Evolutionary conservation across 1,140 invertebrate genomes (phyloP), one percentile per base, ranked within the genome.

Genomic region (Eulimnadia texana): DNA sequence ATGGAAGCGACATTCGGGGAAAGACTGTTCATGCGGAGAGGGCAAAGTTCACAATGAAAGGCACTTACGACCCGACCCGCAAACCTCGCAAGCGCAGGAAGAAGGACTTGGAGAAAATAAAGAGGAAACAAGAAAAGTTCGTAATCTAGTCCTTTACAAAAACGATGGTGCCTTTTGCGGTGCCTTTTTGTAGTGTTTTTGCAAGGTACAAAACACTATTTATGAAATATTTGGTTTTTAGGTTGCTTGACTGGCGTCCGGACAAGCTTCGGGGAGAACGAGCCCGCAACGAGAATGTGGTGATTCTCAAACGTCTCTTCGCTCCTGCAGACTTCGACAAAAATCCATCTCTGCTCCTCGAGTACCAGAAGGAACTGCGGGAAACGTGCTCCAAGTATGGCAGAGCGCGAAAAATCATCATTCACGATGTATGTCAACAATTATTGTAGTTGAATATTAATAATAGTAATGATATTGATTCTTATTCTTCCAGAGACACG

Each of bases 221-320:
- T n/a, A n/a, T n/a, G n/a, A n/a, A n/a, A n/a, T 50, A 49, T 24
- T 13, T 62, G 23, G 49, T 64, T 66, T 29, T 19, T 50, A 89
- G 86, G 70, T 74, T 98, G 33, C 93, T 99, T 70, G 92, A 93
- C 71, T 99, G 96, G 96, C 78, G 88, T 67, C 93, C 94, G 2
- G 93, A 98, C 64, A 91, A 91, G 72, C 76, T 89, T 67, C 73
- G 83, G 25, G 88, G 88, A 1, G 85, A 90, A 68, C 80, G 92
- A 56, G 76, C 81, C 0, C 93, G 92, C 70, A 82, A 87, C 71
- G 95, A 99, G 70, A 84, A 83, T 68, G 82, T 91, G 50, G 91
- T 99, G 1, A 85, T 99, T 33, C 81, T 99, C 0, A 93, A 93
- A 69, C 96, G 98, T 75, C 80, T 97, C 24, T 99, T 99, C 75